Percentiles rank a stretch among this genome's conserved stretches.
Evolutionary conservation across 2,113 vertebrate species (phyloP).

Genomic region (Dolichotis patagonum): DNA sequence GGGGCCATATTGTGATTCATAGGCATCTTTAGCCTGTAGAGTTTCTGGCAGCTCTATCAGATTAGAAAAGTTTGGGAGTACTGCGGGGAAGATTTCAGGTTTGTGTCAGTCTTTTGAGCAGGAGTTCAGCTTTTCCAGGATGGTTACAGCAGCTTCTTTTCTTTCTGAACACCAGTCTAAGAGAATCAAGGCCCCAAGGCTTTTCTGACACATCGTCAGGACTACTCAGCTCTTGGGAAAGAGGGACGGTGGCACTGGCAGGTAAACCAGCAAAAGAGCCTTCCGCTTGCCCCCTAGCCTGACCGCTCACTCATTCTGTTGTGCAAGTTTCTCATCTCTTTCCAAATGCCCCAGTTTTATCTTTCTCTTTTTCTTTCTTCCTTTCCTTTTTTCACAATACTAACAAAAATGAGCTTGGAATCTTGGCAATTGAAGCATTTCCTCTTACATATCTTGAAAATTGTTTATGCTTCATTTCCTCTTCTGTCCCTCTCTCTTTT

Average conservation of each 20-base stretch:
- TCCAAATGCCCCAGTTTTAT: background rate
- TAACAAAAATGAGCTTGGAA: background rate
- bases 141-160: background rate
- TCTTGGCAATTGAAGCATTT: background rate
- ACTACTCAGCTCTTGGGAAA: background rate
- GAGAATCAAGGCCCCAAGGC: background rate
- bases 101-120: background rate
- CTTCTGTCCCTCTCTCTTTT: background rate
- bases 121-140: background rate
- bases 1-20: background rate
- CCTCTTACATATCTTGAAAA: background rate
- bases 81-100: background rate
- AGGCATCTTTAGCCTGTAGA: background rate
- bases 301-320: background rate
- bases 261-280: background rate
- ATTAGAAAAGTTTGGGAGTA: background rate
- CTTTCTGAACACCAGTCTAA: background rate
- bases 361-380: background rate
- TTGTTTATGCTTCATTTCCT: background rate
- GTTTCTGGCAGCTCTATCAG: background rate
- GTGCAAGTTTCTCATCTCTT: background rate
- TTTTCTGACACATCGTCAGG: background rate
- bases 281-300: background rate
- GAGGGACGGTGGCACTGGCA: too few relatives aligned
- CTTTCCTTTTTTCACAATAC: background rate